Percentiles rank a stretch among this genome's conserved stretches.
Evolutionary conservation across 1,140 invertebrate genomes (phyloP).

Genomic region (Temnothorax curvispinosus): DNA sequence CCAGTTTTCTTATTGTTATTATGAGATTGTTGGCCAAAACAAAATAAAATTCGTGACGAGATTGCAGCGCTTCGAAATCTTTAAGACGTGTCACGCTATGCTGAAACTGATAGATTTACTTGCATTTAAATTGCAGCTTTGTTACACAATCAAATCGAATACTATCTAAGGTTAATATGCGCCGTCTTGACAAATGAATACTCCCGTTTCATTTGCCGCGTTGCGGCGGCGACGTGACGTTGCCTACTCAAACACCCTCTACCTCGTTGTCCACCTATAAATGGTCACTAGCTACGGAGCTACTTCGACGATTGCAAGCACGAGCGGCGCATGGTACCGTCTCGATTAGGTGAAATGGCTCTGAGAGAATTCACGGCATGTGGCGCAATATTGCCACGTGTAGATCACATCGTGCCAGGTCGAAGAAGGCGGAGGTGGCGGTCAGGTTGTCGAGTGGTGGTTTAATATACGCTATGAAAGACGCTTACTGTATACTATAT

Average conservation of each 20-base stretch:
- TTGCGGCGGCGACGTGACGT: not conserved
- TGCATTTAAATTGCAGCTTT: not conserved
- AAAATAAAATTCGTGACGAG: conserved; percentile 48
- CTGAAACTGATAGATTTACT: not conserved
- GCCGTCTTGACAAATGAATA: not conserved
- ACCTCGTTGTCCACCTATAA: conserved; percentile 34
- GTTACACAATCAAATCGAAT: not conserved
- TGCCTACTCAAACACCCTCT: not conserved
- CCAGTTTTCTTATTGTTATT: conserved; percentile 61
- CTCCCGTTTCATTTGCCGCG: not conserved
- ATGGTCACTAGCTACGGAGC: conserved; percentile 32
- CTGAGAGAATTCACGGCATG: conserved; percentile 75
- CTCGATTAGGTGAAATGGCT: conserved; percentile 75
- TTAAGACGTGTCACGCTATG: not conserved
- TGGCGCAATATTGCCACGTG: conserved; percentile 74
- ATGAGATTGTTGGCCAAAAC: conserved; percentile 38
- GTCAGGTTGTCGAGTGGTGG: conserved; percentile 47
- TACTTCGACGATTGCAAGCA: conserved; percentile 45
- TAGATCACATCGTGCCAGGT: conserved; percentile 70
- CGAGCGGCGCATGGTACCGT: conserved; percentile 57
- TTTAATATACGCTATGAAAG: conserved; percentile 64
- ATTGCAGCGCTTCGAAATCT: not conserved
- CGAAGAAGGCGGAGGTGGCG: conserved; percentile 39
- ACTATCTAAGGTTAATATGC: not conserved
- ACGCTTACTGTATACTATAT: conserved; percentile 10